Percentiles rank a stretch among this genome's conserved stretches.
Evolutionary conservation across 2,113 vertebrate species (phyloP).

Genomic region (Neodontobutis hainanensis): DNA sequence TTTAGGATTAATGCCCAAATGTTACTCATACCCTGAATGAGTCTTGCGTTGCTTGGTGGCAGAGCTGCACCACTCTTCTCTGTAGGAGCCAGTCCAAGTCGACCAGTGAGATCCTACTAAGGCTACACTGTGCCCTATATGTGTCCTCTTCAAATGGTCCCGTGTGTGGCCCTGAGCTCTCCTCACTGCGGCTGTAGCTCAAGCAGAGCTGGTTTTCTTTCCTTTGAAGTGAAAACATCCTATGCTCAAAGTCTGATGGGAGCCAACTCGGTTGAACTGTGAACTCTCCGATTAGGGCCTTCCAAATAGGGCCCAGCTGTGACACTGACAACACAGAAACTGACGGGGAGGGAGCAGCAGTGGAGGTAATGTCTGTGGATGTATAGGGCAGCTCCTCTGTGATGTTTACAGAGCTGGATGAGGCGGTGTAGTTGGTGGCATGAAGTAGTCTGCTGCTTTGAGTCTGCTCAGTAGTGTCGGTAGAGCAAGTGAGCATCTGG

Average conservation of each 20-base stretch:
- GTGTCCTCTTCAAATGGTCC: slow-evolving; percentile 42
- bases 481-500: slow-evolving; percentile 62
- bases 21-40: slow-evolving; percentile 82
- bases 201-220: slow-evolving; percentile 78
- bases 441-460: neutral
- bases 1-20: neutral
- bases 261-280: slow-evolving; percentile 72
- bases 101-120: slow-evolving; percentile 82
- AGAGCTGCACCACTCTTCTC: slow-evolving; percentile 88
- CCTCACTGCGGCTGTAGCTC: slow-evolving; percentile 65
- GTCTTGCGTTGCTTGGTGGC: slow-evolving; percentile 77
- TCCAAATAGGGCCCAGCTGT: slow-evolving; percentile 79
- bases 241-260: slow-evolving; percentile 62
- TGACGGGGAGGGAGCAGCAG: slow-evolving; percentile 68
- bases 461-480: slow-evolving; percentile 1
- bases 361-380: slow-evolving; percentile 48
- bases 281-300: slow-evolving; percentile 87
- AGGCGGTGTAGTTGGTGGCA: slow-evolving; percentile 45
- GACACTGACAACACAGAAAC: slow-evolving; percentile 74
- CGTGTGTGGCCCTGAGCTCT: slow-evolving; percentile 55
- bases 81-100: slow-evolving; percentile 95
- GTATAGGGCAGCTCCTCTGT: slow-evolving; percentile 65
- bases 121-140: slow-evolving; percentile 76
- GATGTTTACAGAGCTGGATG: neutral
- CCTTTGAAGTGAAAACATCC: slow-evolving; percentile 80